Evolutionary conservation across 2,797 vertebrate species (phyloP).

Genomic region (Lagocephalus sceleratus): DNA sequence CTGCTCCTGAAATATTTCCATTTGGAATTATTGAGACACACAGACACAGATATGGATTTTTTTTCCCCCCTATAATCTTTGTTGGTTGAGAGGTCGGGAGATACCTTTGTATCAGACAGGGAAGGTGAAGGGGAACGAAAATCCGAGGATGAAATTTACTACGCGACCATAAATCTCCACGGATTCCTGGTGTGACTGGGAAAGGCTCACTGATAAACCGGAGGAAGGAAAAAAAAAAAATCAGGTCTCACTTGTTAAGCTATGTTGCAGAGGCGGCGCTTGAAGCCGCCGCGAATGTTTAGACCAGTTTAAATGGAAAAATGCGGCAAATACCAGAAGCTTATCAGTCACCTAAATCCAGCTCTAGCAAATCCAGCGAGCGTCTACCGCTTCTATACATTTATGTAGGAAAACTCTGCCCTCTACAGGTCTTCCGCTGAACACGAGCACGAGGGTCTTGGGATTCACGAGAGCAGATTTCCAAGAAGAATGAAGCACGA

Average conservation of each 20-base stretch:
- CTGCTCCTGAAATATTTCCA: constrained; percentile 14
- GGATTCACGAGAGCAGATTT: constrained; percentile 28
- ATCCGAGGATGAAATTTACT: constrained; percentile 69
- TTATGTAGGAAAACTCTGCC: constrained; percentile 79
- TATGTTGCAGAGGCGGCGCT: neutral
- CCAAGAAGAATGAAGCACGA: constrained; percentile 24
- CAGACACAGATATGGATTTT: too few species aligned
- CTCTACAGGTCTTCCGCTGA: constrained; percentile 74
- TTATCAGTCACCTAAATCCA: too few species aligned
- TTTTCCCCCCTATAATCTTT: constrained; percentile 39
- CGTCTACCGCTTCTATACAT: constrained; percentile 32
- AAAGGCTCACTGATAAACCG: constrained; percentile 41
- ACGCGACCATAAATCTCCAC: constrained; percentile 71
- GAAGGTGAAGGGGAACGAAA: constrained; percentile 56
- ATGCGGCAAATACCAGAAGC: neutral
- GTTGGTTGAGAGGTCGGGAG: constrained; percentile 39
- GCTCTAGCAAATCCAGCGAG: constrained; percentile 33
- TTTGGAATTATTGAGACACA: too few species aligned
- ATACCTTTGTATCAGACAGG: constrained; percentile 31
- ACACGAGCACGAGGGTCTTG: constrained; percentile 32
- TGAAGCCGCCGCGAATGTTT: neutral
- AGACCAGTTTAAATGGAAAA: neutral
- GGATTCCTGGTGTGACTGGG: constrained; percentile 49
- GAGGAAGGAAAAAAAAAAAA: constrained; percentile 25
- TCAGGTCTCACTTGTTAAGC: neutral